Base-by-base conservation (phyloP, 1,140 invertebrate genomes). In the Nylanderia fulva region DNA sequence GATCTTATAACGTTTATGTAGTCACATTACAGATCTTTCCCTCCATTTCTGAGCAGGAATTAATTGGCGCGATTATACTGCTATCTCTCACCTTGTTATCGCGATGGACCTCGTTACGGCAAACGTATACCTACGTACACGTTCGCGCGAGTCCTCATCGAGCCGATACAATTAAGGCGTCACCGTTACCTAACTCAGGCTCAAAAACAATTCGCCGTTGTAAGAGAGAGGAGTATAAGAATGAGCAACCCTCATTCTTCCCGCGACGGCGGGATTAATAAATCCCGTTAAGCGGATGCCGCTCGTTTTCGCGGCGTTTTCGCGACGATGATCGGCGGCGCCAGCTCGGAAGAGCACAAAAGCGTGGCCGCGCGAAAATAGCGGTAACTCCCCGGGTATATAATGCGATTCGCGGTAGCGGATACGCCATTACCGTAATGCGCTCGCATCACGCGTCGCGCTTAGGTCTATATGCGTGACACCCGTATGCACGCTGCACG, bases 381-480 rank as follows among this genome's bases (percentile, higher is more conserved):
- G 80, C 85, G 85, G 85, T 86, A 86, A 86, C 80, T 76, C 80
- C 52, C 66, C 77, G n/a, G 69, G 69, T 42, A 86, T 42, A 86
- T 86, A 86, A 86, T 86, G 71, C 61, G 85, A 86, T 86, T 36
- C 36, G 63, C 71, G 71, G 68, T 74, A 86, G 71, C 80, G 85
- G 80, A 86, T 86, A 86, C 83, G 56, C 82, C 56, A 86, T 86
- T 84, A 86, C 80, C 63, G 80, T 86, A 86, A 86, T 86, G 56
- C 61, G 80, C 64, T 76, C 82, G 42, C 68, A 72, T 85, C 77
- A 82, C 68, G 63, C 77, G 63, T 33, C 75, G 61, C 60, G 84
- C 83, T 85, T 85, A 85, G 66, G 58, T 83, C 72, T 48, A 33
- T 3, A 48, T 72, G 54, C 42, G 77, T 63, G 84, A 52, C 64